Percentiles rank a stretch among this genome's conserved stretches.
Evolutionary conservation across 2,113 vertebrate species (phyloP).

Genomic region (Rhegmatorhina hoffmannsi): DNA sequence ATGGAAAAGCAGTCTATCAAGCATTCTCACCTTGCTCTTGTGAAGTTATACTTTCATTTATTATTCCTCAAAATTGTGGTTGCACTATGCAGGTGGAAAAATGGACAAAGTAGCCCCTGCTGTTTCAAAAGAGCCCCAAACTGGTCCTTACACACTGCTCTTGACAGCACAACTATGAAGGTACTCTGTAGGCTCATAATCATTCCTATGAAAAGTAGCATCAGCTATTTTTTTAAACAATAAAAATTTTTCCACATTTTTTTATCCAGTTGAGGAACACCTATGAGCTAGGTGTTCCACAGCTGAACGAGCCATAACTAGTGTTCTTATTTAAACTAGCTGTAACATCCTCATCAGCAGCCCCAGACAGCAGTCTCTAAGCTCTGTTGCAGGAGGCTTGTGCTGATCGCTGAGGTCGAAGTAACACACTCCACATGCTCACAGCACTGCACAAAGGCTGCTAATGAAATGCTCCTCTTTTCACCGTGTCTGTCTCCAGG

Average conservation of each 20-base stretch:
- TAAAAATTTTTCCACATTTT: fast-evolving
- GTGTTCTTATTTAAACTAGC: background rate
- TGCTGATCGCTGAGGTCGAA: background rate
- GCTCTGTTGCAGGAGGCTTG: background rate
- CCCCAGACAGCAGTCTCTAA: background rate
- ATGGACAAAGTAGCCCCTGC: background rate
- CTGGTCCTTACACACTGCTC: background rate
- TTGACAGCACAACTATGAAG: background rate
- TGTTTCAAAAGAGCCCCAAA: background rate
- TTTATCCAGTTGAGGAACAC: background rate
- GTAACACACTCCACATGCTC: background rate
- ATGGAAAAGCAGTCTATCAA: background rate
- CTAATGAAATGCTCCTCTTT: background rate
- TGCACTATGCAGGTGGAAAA: background rate
- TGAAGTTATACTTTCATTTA: background rate
- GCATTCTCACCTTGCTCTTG: background rate
- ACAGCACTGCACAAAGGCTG: background rate
- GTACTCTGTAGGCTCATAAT: background rate
- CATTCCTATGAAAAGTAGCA: background rate
- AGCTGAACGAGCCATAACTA: background rate
- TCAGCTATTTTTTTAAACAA: background rate
- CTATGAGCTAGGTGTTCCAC: background rate
- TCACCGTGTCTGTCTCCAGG: background rate
- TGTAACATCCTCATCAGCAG: background rate
- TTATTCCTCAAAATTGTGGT: background rate